Evolutionary conservation across 2,888 invertebrate genomes (phyloP), one percentile per base, ranked within the genome.

Genomic region (Microctonus aethiopoides): DNA sequence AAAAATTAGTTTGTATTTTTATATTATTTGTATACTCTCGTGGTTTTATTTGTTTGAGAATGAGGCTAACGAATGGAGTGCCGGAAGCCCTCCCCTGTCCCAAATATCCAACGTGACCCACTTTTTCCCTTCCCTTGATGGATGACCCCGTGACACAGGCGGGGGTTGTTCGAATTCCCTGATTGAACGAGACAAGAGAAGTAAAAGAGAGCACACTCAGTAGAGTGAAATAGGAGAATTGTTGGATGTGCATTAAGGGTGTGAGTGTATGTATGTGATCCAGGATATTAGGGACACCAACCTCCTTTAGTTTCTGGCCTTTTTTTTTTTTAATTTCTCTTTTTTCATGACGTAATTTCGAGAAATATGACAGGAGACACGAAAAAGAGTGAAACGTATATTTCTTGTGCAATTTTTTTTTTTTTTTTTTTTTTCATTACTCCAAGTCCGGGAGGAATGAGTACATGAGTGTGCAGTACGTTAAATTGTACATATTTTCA

Each of bases 61-160:
- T 41, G 59, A 36, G 54, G 29, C 26, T 34, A 41, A 56, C 52
- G 41, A 20, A 61, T 61, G 34, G 41, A 52, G 61, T 52, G 60
- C 64, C 60, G 59, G 57, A 64, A 54, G 36, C 75, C 76, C 80
- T 78, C 77, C 79, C 78, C 78, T 79, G 79, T 78, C 76, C 79
- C 75, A 80, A 79, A 80, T 79, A 80, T 77, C 76, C 75, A 76
- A 77, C 78, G 79, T 83, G 83, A 83, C 83, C 83, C 78, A 83
- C 76, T 82, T 84, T 79, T 46, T 46, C 16, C 79, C 76, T 63
- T 72, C 77, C 77, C 66, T 74, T 76, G 76, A 75, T 76, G 79
- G 78, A 80, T 82, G 82, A 82, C 82, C 83, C 79, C 82, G 82
- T 83, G 83, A 81, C 81, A 81, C 79, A 16, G 46, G 46, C 16